Percentiles rank a stretch among this genome's conserved stretches.
Conservation (phyloP, 1,140 invertebrate species). For the Rhopalosiphum padi region DNA sequence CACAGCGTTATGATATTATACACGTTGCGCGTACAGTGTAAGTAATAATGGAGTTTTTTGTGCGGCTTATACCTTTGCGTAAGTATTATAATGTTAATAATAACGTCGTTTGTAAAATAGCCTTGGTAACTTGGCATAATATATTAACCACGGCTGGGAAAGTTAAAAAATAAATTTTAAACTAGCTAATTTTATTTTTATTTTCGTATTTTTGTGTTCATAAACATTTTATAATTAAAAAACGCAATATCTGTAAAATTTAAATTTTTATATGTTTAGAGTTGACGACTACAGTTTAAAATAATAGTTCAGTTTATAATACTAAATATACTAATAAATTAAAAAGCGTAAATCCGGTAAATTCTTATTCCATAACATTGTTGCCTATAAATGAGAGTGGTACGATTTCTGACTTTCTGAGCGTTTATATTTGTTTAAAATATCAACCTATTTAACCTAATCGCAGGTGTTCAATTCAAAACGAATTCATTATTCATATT, state of each 20-base stretch:
- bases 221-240: background rate
- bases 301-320: too few relatives aligned
- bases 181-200: background rate
- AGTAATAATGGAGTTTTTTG: background rate
- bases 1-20: too few relatives aligned
- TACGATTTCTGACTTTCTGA: background rate
- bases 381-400: background rate
- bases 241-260: background rate
- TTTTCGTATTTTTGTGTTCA: background rate
- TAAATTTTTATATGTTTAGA: too few relatives aligned
- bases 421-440: too few relatives aligned
- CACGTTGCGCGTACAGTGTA: too few relatives aligned
- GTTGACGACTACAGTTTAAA: too few relatives aligned
- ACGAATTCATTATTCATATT: background rate
- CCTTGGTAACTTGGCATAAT: background rate
- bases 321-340: too few relatives aligned
- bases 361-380: background rate
- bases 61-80: background rate
- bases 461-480: too few relatives aligned
- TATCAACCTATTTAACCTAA: too few relatives aligned
- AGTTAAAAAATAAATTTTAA: background rate
- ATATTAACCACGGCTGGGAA: background rate
- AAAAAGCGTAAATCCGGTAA: too few relatives aligned
- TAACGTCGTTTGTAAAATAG: background rate
- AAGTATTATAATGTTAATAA: background rate